Conservation (phyloP, 2,113 vertebrate genomes). For the Megatriorchis doriae region DNA sequence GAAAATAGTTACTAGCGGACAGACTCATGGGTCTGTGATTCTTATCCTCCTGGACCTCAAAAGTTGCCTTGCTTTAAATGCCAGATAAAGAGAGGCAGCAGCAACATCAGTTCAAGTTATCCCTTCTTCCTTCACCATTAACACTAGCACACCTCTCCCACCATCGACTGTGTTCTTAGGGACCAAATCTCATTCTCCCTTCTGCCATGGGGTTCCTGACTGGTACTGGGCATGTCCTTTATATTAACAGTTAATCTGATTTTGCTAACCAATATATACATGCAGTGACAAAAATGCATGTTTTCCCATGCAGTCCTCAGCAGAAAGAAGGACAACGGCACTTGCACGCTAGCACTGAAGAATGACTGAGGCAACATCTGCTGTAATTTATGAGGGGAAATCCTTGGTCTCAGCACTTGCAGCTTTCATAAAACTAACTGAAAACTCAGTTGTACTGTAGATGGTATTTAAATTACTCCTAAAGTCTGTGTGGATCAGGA, state of each 20-base stretch:
- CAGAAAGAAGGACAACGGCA: background rate
- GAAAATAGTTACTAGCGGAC: background rate
- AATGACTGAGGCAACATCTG: background rate
- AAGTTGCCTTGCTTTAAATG: background rate
- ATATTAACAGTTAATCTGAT: background rate
- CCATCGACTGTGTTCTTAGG: background rate
- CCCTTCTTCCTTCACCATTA: background rate
- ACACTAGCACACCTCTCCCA: background rate
- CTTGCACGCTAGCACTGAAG: background rate
- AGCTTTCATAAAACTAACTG: background rate
- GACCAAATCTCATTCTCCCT: background rate
- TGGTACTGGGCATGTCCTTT: background rate
- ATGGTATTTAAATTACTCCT: background rate
- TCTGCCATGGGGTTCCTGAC: background rate
- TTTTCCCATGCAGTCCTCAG: background rate
- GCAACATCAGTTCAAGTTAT: background rate
- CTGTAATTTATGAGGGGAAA: background rate
- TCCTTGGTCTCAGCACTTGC: background rate
- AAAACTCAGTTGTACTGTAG: background rate
- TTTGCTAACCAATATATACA: background rate
- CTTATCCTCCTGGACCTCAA: background rate
- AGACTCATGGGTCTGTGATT: rapidly evolving
- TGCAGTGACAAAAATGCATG: background rate
- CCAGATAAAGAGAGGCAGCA: background rate
- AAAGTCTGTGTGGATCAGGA: background rate